A percentile compares a stretch with the other conserved stretches of the same genome.
These are phyloP conservation scores for Amphiura filiformis DNA, from an alignment of 35 echinoderm and acorn worm species.

Conservation along the genomic window DNA sequence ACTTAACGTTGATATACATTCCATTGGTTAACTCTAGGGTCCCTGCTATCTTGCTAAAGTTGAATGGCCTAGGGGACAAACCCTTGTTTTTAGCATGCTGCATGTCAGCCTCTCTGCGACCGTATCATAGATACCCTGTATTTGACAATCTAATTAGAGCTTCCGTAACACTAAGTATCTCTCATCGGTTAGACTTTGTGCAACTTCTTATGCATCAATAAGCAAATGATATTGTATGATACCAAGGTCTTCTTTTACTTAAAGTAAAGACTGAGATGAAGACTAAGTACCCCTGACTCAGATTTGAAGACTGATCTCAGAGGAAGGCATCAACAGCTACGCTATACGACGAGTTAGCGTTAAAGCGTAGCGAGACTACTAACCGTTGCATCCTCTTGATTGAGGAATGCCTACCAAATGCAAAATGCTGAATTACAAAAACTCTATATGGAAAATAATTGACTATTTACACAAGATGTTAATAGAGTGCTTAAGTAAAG, in stretches of 20 bases:
- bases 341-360: background rate
- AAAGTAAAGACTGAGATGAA: background rate
- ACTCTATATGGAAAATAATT: too few relatives aligned
- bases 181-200: background rate
- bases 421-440: too few relatives aligned
- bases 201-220: background rate
- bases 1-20: background rate
- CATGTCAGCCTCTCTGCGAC: background rate
- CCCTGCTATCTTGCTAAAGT: background rate
- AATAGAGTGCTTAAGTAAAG: too few relatives aligned
- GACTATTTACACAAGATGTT: too few relatives aligned
- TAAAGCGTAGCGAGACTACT: background rate
- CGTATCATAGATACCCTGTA: background rate
- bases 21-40: background rate
- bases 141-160: background rate
- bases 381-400: constrained; percentile 4
- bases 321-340: background rate
- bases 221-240: too few relatives aligned
- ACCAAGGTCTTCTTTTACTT: too few relatives aligned
- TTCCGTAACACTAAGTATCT: background rate
- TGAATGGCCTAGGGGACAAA: constrained; percentile 9
- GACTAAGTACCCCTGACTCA: background rate
- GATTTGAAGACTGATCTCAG: too few relatives aligned
- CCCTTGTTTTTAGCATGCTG: background rate
- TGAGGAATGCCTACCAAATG: background rate